Evolutionary conservation across 2,113 vertebrate genomes (phyloP).

Genomic region (Podilymbus podiceps): DNA sequence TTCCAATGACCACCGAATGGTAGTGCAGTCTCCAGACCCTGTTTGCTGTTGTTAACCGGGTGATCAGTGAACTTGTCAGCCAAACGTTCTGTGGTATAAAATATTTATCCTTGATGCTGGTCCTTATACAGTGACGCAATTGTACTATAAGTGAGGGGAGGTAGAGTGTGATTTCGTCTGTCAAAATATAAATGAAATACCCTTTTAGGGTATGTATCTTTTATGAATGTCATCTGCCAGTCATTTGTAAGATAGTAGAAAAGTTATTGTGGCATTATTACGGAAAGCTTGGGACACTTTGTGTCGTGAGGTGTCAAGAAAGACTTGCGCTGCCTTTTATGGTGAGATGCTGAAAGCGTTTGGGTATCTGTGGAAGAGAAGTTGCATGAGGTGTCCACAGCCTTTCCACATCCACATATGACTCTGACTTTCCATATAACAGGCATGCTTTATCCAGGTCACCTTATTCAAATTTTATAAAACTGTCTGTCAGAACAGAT

Average conservation of each 20-base stretch:
- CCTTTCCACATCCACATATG: neutral
- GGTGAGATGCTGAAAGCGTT: accelerated
- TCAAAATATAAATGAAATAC: neutral
- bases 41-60: neutral
- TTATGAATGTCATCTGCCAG: neutral
- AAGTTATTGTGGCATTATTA: neutral
- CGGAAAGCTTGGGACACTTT: neutral
- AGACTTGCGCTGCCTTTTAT: neutral
- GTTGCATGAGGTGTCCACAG: neutral
- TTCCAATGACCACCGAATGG: neutral
- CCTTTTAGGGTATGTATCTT: neutral
- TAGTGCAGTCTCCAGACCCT: neutral
- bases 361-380: neutral
- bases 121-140: neutral
- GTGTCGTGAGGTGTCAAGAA: neutral
- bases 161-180: neutral
- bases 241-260: neutral
- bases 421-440: neutral
- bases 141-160: neutral
- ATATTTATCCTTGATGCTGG: neutral
- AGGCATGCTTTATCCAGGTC: constrained; percentile 29
- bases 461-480: constrained; percentile 51
- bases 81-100: neutral
- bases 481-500: constrained; percentile 65
- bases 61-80: neutral